Evolutionary conservation across 2,797 vertebrate species (phyloP), one percentile per base, ranked within the genome.

Genomic region (Schizopygopsis malacanthus): DNA sequence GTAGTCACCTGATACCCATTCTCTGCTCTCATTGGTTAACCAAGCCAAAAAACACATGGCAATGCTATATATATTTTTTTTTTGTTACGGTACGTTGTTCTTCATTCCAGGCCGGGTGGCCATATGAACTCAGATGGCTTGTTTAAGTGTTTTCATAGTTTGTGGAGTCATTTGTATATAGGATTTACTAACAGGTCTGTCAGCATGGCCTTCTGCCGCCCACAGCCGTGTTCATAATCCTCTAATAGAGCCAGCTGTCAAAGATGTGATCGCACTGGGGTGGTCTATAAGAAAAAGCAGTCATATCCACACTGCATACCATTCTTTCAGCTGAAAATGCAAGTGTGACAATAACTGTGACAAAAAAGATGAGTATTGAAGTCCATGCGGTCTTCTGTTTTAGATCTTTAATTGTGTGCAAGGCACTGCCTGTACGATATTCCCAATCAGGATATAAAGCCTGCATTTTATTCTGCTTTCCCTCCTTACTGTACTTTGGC

Each of bases 231-330:
- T 82, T 75, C 72, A 67, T 83, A n/a, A 67, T 75, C 70, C 73
- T 47, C 77, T 84, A 81, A 83, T 47, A 81, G 61, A 54, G 82
- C 22, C 71, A 88, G 78, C 54, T 88, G 70, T 84, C 63, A 84
- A 70, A 59, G 25, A 70, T 22, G 50, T 79, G 83, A 79, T 79
- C 3, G 28, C 50, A 56, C 52, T 16, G 20, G 75, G 65, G 75
- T 78, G 50, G 83, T 85, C 65, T 78, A 56, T 79, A 39, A 28
- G 18, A 18, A 70, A 70, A 84, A 45, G 25, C 28, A 76, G 56
- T 63, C 25, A 73, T 41, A 73, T 43, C 45, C 43, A 37, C 52
- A 43, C 52, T 16, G 52, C 69, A 13, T 45, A 37, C 41, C 41
- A 10, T 63, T 65, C 28, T 63, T 83, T 76, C 56, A 50, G 56